Conservation (phyloP, 2,797 vertebrate species). For the Leuciscus waleckii region DNA sequence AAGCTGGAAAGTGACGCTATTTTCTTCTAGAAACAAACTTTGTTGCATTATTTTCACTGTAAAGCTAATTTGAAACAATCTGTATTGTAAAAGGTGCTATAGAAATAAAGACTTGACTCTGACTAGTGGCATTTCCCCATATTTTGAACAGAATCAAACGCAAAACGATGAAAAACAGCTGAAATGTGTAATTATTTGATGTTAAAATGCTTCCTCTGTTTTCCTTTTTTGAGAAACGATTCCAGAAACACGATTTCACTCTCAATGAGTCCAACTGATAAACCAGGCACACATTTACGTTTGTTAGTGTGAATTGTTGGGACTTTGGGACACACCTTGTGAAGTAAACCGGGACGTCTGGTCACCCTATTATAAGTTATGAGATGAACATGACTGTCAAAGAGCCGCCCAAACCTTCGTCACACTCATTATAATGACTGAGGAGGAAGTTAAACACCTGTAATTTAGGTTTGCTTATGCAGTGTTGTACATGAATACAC, state of each 20-base stretch:
- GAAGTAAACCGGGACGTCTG: background rate
- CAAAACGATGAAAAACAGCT: background rate
- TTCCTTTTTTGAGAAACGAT: background rate
- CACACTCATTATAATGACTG: slow-evolving; percentile 29
- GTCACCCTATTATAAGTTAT: slow-evolving; percentile 2
- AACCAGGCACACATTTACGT: background rate
- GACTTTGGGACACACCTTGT: slow-evolving; percentile 2
- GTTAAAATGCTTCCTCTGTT: background rate
- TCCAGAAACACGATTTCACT: background rate
- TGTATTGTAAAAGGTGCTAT: too few relatives aligned
- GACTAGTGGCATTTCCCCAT: background rate
- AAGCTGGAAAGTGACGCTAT: too few relatives aligned
- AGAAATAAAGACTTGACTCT: background rate
- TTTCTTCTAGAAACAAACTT: too few relatives aligned
- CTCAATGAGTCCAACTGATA: background rate
- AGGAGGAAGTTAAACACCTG: slow-evolving; percentile 23
- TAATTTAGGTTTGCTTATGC: background rate
- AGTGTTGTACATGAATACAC: background rate
- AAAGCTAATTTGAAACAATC: too few relatives aligned
- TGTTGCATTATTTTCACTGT: too few relatives aligned
- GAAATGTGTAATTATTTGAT: background rate
- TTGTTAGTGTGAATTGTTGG: background rate
- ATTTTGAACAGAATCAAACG: background rate
- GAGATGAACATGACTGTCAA: slow-evolving; percentile 23
- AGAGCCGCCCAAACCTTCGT: slow-evolving; percentile 25